Evolutionary conservation across 2,797 vertebrate genomes (phyloP).

Genomic region (Dermochelys coriacea): DNA sequence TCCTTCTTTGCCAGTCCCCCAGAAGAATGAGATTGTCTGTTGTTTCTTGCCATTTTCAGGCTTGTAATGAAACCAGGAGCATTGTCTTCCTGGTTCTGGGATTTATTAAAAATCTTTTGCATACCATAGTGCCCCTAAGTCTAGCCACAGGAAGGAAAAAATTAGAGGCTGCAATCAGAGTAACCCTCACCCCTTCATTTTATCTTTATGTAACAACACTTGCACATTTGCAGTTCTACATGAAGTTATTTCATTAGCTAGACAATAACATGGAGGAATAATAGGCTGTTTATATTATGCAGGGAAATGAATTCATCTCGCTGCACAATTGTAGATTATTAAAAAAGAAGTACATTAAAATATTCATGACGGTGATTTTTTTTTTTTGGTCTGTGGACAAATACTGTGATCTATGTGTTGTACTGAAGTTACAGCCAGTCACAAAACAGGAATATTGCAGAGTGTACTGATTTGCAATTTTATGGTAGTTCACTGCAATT

Average conservation of each 20-base stretch:
- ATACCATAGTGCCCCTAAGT: slow-evolving; percentile 14
- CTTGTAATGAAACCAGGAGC: neutral
- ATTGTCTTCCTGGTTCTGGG: neutral
- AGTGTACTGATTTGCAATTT: neutral
- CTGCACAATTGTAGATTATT: neutral
- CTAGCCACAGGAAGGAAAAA: slow-evolving; percentile 42
- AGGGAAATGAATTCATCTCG: slow-evolving; percentile 44
- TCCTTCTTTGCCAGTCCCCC: neutral
- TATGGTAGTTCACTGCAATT: neutral
- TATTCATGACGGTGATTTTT: neutral
- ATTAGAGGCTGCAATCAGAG: slow-evolving; percentile 4
- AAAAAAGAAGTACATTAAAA: neutral
- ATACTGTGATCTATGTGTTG: neutral
- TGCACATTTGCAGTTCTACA: slow-evolving; percentile 41
- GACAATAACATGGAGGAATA: neutral
- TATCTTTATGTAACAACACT: slow-evolving; percentile 25
- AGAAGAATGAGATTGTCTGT: neutral
- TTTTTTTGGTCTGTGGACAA: neutral
- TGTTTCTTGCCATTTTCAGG: neutral
- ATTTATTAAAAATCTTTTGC: slow-evolving; percentile 47
- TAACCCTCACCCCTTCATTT: slow-evolving; percentile 2
- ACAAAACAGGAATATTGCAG: neutral
- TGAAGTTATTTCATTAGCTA: neutral
- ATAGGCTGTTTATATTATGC: neutral
- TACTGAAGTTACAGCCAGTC: neutral